Conservation (phyloP, 2,113 vertebrate genomes). For the Crypturellus undulatus region DNA sequence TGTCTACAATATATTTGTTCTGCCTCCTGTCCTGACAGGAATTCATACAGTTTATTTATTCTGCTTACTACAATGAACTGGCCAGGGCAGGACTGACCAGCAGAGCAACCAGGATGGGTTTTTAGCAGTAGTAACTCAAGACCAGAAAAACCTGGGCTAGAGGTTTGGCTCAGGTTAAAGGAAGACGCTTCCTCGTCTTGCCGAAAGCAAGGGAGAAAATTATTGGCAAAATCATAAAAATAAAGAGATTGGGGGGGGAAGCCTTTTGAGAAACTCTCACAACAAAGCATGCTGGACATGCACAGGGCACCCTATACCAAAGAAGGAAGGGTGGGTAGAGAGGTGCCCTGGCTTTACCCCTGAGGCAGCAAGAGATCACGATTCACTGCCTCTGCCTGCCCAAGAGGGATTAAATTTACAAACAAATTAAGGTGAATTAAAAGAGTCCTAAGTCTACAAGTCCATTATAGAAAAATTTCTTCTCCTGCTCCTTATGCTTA, state of each 20-base stretch:
- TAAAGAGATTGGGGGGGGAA: rapidly evolving
- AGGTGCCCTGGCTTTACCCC: neutral
- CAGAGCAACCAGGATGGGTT: neutral
- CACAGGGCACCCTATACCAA: neutral
- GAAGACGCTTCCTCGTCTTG: neutral
- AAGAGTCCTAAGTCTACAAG: neutral
- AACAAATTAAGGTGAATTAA: neutral
- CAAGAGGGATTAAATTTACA: neutral
- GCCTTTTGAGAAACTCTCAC: neutral
- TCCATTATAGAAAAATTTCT: neutral
- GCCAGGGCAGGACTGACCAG: neutral
- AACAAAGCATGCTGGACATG: neutral
- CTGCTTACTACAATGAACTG: neutral
- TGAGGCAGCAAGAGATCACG: neutral
- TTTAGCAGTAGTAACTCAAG: neutral
- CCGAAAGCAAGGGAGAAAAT: neutral
- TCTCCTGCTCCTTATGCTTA: neutral
- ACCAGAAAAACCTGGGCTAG: neutral
- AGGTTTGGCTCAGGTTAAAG: neutral
- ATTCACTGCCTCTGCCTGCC: neutral
- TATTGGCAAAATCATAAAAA: neutral
- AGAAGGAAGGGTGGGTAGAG: neutral
- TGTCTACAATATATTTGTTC: neutral
- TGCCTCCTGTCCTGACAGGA: neutral
- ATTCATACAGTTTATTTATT: neutral